Base-by-base conservation (phyloP, 2,113 vertebrate genomes). In the Lophotis ruficrista region DNA sequence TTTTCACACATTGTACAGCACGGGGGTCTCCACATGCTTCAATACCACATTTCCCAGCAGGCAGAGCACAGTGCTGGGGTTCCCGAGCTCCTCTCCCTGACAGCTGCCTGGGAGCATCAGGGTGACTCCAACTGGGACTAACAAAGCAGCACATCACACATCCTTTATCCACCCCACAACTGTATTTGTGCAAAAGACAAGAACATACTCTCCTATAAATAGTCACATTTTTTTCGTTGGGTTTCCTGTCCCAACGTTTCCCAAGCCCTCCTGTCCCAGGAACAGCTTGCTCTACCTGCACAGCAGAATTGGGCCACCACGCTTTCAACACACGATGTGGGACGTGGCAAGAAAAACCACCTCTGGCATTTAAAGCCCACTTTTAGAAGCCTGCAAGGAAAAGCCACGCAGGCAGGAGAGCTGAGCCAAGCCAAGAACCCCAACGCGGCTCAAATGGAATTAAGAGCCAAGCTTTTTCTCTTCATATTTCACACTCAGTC, bases 1-100 rank as follows among this genome's bases (percentile, higher is more conserved):
- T 48, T 23, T 33, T 13, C 19, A 14, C 1, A 13, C 13, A 4
- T 10, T 2, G 4, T 14, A 24, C n/a, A 56, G 57, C 54, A 33
- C 3, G 0, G 15, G 19, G 7, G 41, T 30, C 16, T 51, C 30
- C 2, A 2, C 2, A 7, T 4, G 21, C 45, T 35, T 53, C 2
- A 0, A 0, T 5, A 62, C 37, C 48, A 10, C 1, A 1, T 33
- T 35, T 43, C 48, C 38, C 57, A 45, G 27, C 21, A 17, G 28
- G 38, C 14, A 5, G 2, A 31, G 16, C 27, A 21, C 10, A 4
- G 8, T 4, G 16, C 47, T 1, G 0, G 22, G 16, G 13, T 25
- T 27, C 68, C 31, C 2, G 1, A 31, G 38, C 16, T 62, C 25
- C 57, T 12, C 2, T 4, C 38, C 68, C 33, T 3, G 18, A 37